Base-by-base conservation (phyloP, 2,888 invertebrate species). In the Bombylius discolor region DNA sequence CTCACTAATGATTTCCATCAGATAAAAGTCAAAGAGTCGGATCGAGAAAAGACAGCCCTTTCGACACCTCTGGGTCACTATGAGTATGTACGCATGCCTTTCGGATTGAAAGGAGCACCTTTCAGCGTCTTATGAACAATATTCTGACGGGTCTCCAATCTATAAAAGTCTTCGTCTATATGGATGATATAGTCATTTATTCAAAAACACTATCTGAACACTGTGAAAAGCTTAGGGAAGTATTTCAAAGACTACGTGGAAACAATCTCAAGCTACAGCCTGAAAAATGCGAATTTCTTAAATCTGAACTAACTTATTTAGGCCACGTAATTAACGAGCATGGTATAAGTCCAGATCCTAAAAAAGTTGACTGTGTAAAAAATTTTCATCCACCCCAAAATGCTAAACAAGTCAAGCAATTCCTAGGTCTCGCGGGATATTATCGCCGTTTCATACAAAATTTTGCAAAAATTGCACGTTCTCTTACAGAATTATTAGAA, bases 141-240 rank as follows among this genome's bases (percentile, higher is more conserved):
- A 3, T 23, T 23, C 23, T 23, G 2, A 23, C 54, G 69, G 23
- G 66, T 71, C 66, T 68, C 69, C 0, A 69, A 72, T 59, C 72
- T 68, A 3, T 64, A 75, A 11, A 69, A 68, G 63, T 32, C 23
- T 31, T 51, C 12, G 51, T 52, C 11, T 52, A 49, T 49, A 33
- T 70, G 11, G 70, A 70, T 53, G 70, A 68, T 54, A 64, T 70
- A 5, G 65, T 69, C 4, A 61, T 69, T 2, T 67, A 63, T 50
- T 64, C 63, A 1, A 56, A 53, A 32, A 61, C 59, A 8, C 47
- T 67, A 12, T 60, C 64, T 51, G 66, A 67, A 53, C 66, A 65
- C 48, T 59, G 62, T n/a, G 49, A 52, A 34, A 61, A 57, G 33
- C 55, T 65, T 32, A 57, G 51, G 51, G n/a, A 46, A 49, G 62